Percentiles rank a stretch among this genome's conserved stretches.
These are phyloP conservation scores for Gymnorhina tibicen DNA, from an alignment of 2,113 vertebrate genomes.

Conservation along the genomic window DNA sequence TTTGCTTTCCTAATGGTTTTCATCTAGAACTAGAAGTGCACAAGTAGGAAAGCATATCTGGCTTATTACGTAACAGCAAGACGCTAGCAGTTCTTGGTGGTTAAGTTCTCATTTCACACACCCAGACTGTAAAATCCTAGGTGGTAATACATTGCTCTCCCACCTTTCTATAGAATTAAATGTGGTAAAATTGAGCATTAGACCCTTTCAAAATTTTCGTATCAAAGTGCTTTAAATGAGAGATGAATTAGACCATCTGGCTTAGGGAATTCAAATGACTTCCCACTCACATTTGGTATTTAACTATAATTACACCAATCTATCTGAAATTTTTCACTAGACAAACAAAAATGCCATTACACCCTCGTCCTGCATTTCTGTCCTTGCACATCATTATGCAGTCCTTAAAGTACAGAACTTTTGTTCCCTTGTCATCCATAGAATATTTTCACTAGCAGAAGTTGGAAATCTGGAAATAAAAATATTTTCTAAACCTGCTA, in stretches of 20 bases:
- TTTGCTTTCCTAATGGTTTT: not conserved
- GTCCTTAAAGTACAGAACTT: not conserved
- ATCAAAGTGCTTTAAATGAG: not conserved
- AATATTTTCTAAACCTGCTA: not conserved
- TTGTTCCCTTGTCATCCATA: not conserved
- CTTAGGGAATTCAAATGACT: conserved; percentile 7
- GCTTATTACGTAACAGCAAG: not conserved
- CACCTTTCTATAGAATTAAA: not conserved
- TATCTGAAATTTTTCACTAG: not conserved
- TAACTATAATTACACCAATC: not conserved
- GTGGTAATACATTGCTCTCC: not conserved
- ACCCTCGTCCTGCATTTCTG: not conserved
- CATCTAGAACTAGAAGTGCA: not conserved
- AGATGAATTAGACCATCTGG: conserved; percentile 27
- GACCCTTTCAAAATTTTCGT: not conserved
- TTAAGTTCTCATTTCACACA: not conserved
- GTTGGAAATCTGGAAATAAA: not conserved
- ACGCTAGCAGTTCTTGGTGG: not conserved
- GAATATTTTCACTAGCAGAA: not conserved
- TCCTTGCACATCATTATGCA: not conserved
- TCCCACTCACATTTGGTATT: not conserved
- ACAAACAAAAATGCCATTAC: not conserved
- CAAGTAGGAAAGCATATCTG: not conserved
- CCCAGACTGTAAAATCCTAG: not conserved
- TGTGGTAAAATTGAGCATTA: not conserved